Conservation (phyloP, 2,888 invertebrate species). For the Rhyacophila evoluta region DNA sequence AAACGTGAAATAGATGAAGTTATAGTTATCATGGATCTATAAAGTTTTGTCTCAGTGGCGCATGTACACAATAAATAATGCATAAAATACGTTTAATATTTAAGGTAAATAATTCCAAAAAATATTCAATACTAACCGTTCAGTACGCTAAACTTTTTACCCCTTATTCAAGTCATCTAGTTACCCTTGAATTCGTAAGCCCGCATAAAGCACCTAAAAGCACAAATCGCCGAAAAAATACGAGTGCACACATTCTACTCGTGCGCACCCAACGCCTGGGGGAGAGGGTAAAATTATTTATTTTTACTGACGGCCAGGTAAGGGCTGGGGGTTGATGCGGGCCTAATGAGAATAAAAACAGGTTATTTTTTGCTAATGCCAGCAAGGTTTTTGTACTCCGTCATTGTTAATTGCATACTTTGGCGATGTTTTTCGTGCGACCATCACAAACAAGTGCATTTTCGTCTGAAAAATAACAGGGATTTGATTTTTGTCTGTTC, state of each 20-base stretch:
- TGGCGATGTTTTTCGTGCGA: background rate
- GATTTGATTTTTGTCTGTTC: too few species aligned
- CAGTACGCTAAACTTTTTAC: background rate
- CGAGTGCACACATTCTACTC: conserved; percentile 33
- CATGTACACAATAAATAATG: too few species aligned
- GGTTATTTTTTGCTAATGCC: background rate
- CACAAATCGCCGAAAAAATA: conserved; percentile 46
- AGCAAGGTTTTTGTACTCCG: background rate
- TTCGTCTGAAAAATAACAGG: too few species aligned
- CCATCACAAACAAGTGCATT: background rate
- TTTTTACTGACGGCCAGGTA: conserved; percentile 40
- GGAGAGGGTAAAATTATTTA: conserved; percentile 35
- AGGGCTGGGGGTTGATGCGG: conserved; percentile 39
- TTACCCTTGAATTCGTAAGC: conserved; percentile 25
- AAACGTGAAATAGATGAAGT: too few species aligned
- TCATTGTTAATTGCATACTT: conserved; percentile 25
- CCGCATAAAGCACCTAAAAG: conserved; percentile 48
- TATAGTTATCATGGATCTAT: too few species aligned
- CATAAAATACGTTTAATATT: too few species aligned
- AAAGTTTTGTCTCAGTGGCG: too few species aligned
- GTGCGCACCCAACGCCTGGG: conserved; percentile 6
- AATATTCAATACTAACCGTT: too few species aligned
- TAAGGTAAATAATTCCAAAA: too few species aligned
- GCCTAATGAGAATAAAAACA: conserved; percentile 47
- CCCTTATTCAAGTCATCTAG: background rate